phyloP scores from a whole-genome alignment of 1,140 invertebrate species.

The Philopotamus ludificatus region DNA sequence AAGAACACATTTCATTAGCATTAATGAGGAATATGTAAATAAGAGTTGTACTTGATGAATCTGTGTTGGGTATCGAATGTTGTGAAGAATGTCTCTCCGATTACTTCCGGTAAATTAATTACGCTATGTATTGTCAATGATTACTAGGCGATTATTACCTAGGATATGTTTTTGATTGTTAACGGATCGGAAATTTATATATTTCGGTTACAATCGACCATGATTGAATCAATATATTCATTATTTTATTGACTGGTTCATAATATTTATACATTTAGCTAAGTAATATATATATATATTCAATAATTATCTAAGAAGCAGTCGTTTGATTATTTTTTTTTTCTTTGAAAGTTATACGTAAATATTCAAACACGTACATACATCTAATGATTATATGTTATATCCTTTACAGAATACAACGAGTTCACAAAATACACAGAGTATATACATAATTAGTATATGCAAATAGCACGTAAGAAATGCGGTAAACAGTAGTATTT shows the following conservation, averaged over 20 bases:
- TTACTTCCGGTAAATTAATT: no score
- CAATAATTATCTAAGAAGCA: slow-evolving; percentile 31
- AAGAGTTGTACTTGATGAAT: neutral
- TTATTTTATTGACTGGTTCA: no score
- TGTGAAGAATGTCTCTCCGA: no score
- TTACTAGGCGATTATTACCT: slow-evolving; percentile 21
- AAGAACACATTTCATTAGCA: slow-evolving; percentile 21
- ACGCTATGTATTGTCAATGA: slow-evolving; percentile 24
- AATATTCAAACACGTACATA: slow-evolving; percentile 2
- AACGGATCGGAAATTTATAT: neutral
- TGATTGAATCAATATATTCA: no score
- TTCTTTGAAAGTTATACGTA: no score
- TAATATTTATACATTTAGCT: slow-evolving; percentile 14
- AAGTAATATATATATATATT: slow-evolving; percentile 10
- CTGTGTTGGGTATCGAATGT: no score
- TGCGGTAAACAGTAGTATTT: no score
- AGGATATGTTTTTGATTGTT: slow-evolving; percentile 8
- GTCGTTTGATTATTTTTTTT: slow-evolving; percentile 30
- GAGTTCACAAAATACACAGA: no score
- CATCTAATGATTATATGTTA: slow-evolving; percentile 11
- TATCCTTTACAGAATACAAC: no score
- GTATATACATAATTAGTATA: no score
- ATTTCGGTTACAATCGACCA: no score
- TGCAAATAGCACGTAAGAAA: neutral
- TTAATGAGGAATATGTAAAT: neutral